Evolutionary conservation across 2,113 vertebrate genomes (phyloP).

Genomic region (Pardalotus punctatus): DNA sequence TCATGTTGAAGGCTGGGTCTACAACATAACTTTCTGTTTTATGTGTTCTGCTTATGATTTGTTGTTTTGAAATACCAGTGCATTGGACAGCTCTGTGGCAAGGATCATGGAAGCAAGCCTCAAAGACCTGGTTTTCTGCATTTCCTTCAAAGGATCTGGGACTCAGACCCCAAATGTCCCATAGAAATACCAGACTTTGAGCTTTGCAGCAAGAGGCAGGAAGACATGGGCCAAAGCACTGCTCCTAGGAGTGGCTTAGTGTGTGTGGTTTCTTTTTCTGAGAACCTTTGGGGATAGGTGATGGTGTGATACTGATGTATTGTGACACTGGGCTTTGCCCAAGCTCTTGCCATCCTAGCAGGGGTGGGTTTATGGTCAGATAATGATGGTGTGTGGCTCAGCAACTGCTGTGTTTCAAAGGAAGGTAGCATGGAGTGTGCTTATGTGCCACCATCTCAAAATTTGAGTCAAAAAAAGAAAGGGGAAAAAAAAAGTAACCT

Average conservation of each 20-base stretch:
- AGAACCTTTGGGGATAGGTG: background rate
- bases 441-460: background rate
- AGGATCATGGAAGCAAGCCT: background rate
- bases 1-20: background rate
- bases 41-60: background rate
- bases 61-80: background rate
- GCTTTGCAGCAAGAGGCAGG: background rate
- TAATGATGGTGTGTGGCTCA: background rate
- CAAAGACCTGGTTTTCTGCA: background rate
- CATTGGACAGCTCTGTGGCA: background rate
- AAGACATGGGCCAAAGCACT: background rate
- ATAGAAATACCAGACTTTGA: background rate
- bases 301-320: background rate
- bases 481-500: background rate
- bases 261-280: background rate
- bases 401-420: background rate
- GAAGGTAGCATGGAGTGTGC: background rate
- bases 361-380: background rate
- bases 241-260: background rate
- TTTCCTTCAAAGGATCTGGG: background rate
- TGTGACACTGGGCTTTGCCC: background rate
- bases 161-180: background rate
- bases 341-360: background rate
- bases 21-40: background rate
- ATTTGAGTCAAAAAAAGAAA: background rate